Evolutionary conservation across 2,797 vertebrate species (phyloP).

Genomic region (Dryobates pubescens): DNA sequence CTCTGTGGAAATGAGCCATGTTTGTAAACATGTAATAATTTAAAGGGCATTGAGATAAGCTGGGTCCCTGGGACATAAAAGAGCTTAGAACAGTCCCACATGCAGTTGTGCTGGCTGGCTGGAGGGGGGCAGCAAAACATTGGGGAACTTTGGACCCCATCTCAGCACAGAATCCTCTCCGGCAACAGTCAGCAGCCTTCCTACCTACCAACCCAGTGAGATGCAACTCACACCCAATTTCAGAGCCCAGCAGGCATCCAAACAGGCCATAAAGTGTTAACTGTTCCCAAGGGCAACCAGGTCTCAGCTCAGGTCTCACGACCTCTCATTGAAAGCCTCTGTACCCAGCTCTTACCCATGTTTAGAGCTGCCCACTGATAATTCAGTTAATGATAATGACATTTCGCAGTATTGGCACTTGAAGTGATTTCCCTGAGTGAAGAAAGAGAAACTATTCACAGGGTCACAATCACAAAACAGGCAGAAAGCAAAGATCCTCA

Average conservation of each 20-base stretch:
- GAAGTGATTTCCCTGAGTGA: not conserved
- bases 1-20: not conserved
- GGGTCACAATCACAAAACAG: not conserved
- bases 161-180: not conserved
- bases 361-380: not conserved
- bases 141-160: not conserved
- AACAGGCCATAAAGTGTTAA: not conserved
- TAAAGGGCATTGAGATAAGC: not conserved
- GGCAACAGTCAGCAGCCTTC: not conserved
- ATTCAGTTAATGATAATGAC: accelerated
- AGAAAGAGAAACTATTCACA: not conserved
- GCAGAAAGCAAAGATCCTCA: not conserved
- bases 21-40: not conserved
- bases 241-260: not conserved
- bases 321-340: not conserved
- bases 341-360: not conserved
- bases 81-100: not conserved
- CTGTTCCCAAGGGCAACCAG: accelerated
- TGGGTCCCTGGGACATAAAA: not conserved
- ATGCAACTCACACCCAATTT: not conserved
- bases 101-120: not conserved
- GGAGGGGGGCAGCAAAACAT: not conserved
- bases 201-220: not conserved
- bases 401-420: not conserved
- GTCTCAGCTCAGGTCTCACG: not conserved